phyloP scores from a whole-genome alignment of 2,113 vertebrate species.

The Aramus guarauna region DNA sequence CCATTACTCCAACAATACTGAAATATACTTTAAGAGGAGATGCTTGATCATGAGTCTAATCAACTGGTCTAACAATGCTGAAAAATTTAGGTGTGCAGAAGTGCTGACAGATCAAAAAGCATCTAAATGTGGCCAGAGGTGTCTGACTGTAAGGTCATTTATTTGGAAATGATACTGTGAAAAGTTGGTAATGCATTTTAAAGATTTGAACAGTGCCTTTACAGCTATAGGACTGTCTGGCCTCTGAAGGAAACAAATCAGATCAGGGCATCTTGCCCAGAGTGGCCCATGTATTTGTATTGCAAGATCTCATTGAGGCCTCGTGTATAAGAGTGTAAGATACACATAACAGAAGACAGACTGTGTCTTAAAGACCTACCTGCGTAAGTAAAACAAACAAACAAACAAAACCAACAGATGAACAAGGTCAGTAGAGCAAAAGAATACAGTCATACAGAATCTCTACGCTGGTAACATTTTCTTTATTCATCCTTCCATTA shows the following conservation, averaged over 20 bases:
- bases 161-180: neutral
- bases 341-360: neutral
- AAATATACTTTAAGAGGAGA: neutral
- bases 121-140: neutral
- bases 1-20: neutral
- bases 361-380: neutral
- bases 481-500: neutral
- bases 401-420: neutral
- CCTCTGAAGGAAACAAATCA: neutral
- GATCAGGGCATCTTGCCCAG: neutral
- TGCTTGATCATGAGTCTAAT: neutral
- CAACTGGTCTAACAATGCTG: neutral
- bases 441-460: neutral
- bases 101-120: neutral
- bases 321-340: neutral
- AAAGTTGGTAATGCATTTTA: neutral
- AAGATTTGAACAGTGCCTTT: constrained; percentile 44
- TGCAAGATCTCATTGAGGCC: neutral
- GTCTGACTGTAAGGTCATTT: neutral
- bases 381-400: neutral
- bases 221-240: neutral
- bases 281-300: neutral
- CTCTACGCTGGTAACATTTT: neutral
- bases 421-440: neutral
- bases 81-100: neutral